These are phyloP conservation scores for Phalacrocorax brasilianus DNA, from an alignment of 2,113 vertebrate genomes.

Conservation along the genomic window DNA sequence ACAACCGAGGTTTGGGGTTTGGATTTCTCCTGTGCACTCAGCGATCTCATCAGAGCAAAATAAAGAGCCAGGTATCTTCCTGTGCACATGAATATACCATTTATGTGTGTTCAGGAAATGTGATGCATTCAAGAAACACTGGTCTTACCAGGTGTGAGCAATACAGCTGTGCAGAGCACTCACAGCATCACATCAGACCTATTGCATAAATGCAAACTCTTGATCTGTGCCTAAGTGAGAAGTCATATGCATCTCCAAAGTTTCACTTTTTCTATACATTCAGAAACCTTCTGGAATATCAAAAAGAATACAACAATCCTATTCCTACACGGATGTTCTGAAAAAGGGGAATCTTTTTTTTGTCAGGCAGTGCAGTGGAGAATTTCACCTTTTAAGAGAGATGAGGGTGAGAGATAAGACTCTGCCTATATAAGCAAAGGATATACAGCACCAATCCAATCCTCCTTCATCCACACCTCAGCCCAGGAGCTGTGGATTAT, in stretches of 20 bases:
- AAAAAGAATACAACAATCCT: neutral
- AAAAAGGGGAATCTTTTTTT: neutral
- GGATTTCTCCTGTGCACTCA: neutral
- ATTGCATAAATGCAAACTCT: neutral
- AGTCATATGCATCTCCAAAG: neutral
- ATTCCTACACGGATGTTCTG: accelerated
- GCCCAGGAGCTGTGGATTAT: neutral
- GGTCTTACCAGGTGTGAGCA: conserved; percentile 1
- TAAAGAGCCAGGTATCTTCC: neutral
- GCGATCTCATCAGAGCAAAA: neutral
- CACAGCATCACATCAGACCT: neutral
- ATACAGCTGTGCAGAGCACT: neutral
- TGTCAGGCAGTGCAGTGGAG: neutral
- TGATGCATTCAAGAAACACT: conserved; percentile 9
- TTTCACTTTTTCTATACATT: neutral
- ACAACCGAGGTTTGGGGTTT: neutral
- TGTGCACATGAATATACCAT: neutral
- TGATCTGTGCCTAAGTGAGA: neutral
- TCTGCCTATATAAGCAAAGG: neutral
- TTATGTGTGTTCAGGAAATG: neutral
- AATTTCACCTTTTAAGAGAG: neutral
- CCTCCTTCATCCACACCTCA: neutral
- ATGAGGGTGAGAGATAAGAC: neutral
- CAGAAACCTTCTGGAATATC: neutral
- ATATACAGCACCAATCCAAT: neutral